Conservation (phyloP, 1,140 invertebrate genomes). For the Melitaea cinxia region DNA sequence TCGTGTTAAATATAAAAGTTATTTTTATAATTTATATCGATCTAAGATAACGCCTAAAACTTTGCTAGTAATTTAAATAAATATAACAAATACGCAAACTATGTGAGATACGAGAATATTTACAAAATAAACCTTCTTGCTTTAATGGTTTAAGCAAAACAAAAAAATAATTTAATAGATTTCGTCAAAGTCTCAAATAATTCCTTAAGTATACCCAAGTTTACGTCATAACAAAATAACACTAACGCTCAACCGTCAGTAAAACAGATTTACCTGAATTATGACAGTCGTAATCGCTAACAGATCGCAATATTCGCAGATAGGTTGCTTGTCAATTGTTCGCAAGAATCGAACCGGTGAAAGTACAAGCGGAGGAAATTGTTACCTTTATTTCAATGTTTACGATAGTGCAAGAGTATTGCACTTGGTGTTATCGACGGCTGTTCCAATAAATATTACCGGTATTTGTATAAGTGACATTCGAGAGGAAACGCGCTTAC, state of each 20-base stretch:
- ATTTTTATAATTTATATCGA: no score
- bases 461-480: slow-evolving; percentile 1
- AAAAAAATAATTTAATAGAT: no score
- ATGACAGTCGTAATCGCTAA: slow-evolving; percentile 4
- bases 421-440: slow-evolving; percentile 5
- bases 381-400: slow-evolving; percentile 6
- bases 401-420: slow-evolving; percentile 14
- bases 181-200: not conserved
- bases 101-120: no score
- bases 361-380: slow-evolving; percentile 8
- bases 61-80: no score
- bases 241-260: not conserved
- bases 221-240: not conserved
- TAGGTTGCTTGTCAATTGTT: not conserved
- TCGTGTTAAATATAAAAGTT: no score
- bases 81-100: no score
- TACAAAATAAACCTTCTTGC: no score
- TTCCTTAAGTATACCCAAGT: not conserved
- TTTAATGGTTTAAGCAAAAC: no score
- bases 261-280: slow-evolving; percentile 5
- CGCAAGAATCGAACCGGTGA: slow-evolving; percentile 2
- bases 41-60: no score
- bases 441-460: not conserved
- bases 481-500: slow-evolving; percentile 1
- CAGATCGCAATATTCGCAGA: slow-evolving; percentile 8